phyloP scores from a whole-genome alignment of 2,797 vertebrate species.

The Aphelocoma californica region DNA sequence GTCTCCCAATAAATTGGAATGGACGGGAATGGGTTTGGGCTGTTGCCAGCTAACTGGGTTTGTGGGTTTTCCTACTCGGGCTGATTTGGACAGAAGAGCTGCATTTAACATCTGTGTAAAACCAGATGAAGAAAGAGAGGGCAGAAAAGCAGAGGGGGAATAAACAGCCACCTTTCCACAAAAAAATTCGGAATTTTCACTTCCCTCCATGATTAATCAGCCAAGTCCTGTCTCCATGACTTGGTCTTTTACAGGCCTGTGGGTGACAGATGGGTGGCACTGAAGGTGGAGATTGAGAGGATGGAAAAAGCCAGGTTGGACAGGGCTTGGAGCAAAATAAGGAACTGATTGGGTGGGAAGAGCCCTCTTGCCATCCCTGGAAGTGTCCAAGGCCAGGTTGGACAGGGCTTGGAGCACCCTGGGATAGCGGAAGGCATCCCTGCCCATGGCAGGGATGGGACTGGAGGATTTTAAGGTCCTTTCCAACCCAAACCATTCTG shows the following conservation, averaged over 20 bases:
- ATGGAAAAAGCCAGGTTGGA: not conserved
- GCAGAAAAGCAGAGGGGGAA: not conserved
- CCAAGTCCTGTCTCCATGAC: rapidly evolving
- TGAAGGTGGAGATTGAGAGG: not conserved
- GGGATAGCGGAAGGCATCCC: not conserved
- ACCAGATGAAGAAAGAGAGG: not conserved
- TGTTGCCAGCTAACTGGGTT: not conserved
- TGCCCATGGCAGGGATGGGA: not conserved
- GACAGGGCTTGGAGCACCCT: not conserved
- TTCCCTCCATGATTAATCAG: not conserved
- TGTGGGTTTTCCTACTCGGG: not conserved
- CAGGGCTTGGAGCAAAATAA: too few relatives aligned
- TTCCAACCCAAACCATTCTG: not conserved
- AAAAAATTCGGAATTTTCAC: not conserved
- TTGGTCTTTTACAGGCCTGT: rapidly evolving
- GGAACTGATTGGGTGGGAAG: not conserved
- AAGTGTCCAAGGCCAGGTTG: not conserved
- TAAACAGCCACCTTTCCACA: not conserved
- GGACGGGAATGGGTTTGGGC: not conserved
- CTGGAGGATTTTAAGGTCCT: too few relatives aligned
- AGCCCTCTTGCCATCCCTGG: not conserved
- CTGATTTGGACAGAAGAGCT: not conserved
- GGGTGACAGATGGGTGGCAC: not conserved
- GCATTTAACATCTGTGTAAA: not conserved
- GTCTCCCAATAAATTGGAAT: not conserved